Evolutionary conservation across 2,888 invertebrate species (phyloP), one percentile per base, ranked within the genome.

Genomic region (Yponomeuta sedellus): DNA sequence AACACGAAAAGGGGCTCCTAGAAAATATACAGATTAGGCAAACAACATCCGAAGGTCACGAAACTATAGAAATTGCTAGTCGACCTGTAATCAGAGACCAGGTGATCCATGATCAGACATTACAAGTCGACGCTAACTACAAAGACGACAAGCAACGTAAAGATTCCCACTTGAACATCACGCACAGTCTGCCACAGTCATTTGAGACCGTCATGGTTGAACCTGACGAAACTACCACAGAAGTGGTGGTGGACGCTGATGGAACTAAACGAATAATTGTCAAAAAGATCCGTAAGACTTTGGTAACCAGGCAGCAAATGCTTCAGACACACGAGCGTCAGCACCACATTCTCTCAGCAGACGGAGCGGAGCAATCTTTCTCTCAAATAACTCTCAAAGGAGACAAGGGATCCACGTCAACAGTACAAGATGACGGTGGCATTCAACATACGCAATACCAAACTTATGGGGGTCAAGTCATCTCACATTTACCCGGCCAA

Each of bases 151-250:
- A 91, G 52, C 75, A 88, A 10, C 83, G 85, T 20, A 92, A 93
- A 76, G 92, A 93, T 66, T 93, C 95, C 0, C 94, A 95, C 74
- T 79, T 96, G 19, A 94, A 93, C 73, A 95, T 96, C 52, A 92
- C 94, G 10, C 96, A 95, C 76, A 94, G 94, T 64, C 86, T 94
- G 40, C 95, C 96, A 0, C 95, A 95, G 73, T 93, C 96, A 0
- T 96, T 96, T 75, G 96, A 96, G 82, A 96, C 96, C 0, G 92
- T 96, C 5, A 93, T 96, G 78, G 93, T 95, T 0, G 96, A 96
- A 79, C 96, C 96, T 0, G 96, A 96, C 79, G 95, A 96, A 78
- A 95, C 96, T 1, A 96, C 95, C 0, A 96, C 96, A 0, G 95
- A 96, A 84, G 95, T 96, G 3, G 93, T 95, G n/a, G 93, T 95